Evolutionary conservation across 1,140 invertebrate species (phyloP), one percentile per base, ranked within the genome.

Genomic region (Dendrolimus kikuchii): DNA sequence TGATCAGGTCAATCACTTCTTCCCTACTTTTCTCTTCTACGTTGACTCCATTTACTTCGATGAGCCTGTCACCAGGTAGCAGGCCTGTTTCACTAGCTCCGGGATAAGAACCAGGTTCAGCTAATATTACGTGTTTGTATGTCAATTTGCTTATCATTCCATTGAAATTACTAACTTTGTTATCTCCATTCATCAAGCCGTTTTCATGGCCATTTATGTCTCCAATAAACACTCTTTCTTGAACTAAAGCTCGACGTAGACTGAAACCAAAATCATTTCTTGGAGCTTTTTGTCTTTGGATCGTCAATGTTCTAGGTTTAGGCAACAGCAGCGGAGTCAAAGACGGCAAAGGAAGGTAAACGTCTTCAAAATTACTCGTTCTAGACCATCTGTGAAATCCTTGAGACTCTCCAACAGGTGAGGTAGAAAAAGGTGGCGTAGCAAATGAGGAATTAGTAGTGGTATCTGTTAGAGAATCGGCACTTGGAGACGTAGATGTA

Each of bases 221-320:
- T 6, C 82, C 84, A 54, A 80, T 74, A 50, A 84, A 85, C 43
- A 85, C 54, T 55, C 92, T 87, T 71, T 94, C 93, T 51, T 95
- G 89, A 43, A 95, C 90, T 75, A 95, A 93, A 4, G 95, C 95
- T 62, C 96, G 91, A n/a, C 97, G 90, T 48, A 99, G 87, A 44
- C 95, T 97, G 74, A 99, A 98, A 1, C 97, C 97, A 81, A 98
- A 99, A 81, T 98, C 97, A 60, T 95, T 96, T 52, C 94, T 89
- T 2, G 95, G 93, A 10, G 93, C 91, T 53, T 95, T 93, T 70
- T 95, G 95, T 4, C 96, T 86, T 54, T 93, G 92, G 38, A 98
- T 94, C 0, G 91, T 92, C 39, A 98, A 76, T 43, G 92, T 90
- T 55, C 96, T 87, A 4, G 95, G 92, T 54, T 92, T 90, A 0